Conservation (phyloP, 2,888 invertebrate species). For the Hirudinaria manillensis region DNA sequence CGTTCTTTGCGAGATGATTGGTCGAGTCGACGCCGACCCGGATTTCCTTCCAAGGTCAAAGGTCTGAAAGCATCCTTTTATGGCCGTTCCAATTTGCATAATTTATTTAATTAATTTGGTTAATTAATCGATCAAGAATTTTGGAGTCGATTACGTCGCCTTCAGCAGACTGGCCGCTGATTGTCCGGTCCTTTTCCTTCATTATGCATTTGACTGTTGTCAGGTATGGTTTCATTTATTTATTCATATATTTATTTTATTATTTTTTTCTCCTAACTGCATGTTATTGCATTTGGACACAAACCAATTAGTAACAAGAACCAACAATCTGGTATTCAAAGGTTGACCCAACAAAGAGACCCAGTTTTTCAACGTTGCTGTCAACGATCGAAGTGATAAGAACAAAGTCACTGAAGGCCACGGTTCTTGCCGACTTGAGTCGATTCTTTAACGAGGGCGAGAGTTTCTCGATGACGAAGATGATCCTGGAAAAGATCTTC, state of each 20-base stretch:
- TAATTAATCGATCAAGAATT: constrained; percentile 60
- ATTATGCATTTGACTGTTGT: constrained; percentile 85
- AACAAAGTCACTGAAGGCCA: constrained; percentile 40
- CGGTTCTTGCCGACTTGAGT: constrained; percentile 40
- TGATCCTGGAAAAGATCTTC: constrained; percentile 39
- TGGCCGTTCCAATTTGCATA: neutral
- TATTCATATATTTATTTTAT: neutral
- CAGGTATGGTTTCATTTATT: constrained; percentile 60
- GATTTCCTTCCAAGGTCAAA: constrained; percentile 84
- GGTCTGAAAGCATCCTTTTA: constrained; percentile 43
- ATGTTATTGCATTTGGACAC: neutral
- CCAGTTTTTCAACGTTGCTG: constrained; percentile 76
- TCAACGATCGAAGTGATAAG: constrained; percentile 58
- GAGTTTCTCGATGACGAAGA: constrained; percentile 44
- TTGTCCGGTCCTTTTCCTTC: constrained; percentile 58
- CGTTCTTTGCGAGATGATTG: constrained; percentile 89
- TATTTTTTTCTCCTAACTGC: neutral
- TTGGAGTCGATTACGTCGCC: constrained; percentile 90
- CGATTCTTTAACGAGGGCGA: constrained; percentile 35
- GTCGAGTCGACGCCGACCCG: constrained; percentile 83
- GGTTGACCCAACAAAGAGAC: constrained; percentile 80
- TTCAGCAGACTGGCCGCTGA: constrained; percentile 71
- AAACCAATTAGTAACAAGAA: neutral
- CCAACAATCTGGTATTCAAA: constrained; percentile 51
- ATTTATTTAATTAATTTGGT: neutral